phyloP scores from a whole-genome alignment of 1,140 invertebrate genomes.

The Branchinecta lynchi region DNA sequence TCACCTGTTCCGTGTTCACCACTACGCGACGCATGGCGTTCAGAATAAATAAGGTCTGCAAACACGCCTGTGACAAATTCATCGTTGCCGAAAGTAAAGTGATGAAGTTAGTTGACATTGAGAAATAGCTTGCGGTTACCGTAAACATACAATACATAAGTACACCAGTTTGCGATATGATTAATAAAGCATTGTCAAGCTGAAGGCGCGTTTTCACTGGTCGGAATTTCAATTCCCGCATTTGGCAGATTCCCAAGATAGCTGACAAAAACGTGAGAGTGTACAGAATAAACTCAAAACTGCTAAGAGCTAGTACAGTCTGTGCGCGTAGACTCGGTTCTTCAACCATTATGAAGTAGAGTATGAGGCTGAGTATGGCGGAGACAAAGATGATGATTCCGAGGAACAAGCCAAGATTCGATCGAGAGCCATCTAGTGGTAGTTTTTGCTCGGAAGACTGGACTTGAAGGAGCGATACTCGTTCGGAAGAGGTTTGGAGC shows the following conservation, averaged over 20 bases:
- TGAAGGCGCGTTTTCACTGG: not conserved
- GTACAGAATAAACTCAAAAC: not conserved
- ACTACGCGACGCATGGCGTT: not conserved
- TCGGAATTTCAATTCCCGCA: not conserved
- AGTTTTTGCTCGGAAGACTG: not conserved
- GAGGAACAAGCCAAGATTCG: not conserved
- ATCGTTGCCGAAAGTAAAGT: not conserved
- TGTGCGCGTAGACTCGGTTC: not conserved
- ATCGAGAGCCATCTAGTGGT: not conserved
- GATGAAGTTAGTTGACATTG: not conserved
- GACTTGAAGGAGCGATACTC: not conserved
- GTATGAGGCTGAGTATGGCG: not conserved
- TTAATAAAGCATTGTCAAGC: not conserved
- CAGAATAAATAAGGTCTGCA: not conserved
- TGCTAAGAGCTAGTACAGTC: not conserved
- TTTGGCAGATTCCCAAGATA: not conserved
- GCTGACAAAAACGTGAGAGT: not conserved
- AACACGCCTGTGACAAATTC: not conserved
- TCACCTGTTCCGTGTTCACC: not conserved
- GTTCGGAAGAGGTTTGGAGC: not conserved
- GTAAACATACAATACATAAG: not conserved
- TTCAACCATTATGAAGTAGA: not conserved
- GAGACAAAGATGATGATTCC: not conserved
- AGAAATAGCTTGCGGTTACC: not conserved
- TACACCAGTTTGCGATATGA: constrained; percentile 1